Evolutionary conservation across 2,113 vertebrate genomes (phyloP), one percentile per base, ranked within the genome.

Genomic region (Sciurus niger): DNA sequence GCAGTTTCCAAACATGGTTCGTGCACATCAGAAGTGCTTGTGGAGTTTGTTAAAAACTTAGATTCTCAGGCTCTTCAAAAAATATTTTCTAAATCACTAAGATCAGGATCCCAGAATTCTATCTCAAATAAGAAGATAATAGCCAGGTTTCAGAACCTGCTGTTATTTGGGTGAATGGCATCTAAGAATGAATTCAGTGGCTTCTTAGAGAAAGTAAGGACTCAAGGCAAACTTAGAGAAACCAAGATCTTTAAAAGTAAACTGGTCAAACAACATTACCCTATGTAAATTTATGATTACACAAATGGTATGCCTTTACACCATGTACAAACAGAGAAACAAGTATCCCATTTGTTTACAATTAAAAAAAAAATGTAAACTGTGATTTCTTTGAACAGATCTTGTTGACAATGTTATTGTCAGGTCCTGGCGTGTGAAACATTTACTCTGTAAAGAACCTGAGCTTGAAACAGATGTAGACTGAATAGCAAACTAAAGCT

Each of bases 1-100:
- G 84, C 84, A 40, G 65, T 95, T 97, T 95, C 96, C 94, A 96
- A 95, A 96, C 93, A 95, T 85, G 84, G 92, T 93, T 63, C 72
- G 48, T 6, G 55, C 25, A 76, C 58, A 94, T 72, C n/a, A 82
- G 87, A 94, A 89, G 90, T 32, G 89, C 68, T 97, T 73, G 88
- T 55, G 84, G 72, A 34, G 25, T 32, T 92, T 84, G 8, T 87
- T 67, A 67, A 93, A 96, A 96, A 76, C 17, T 22, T 84, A 74
- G 55, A 76, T 86, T 96, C 87, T 95, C 53, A 91, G 76, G 76
- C 79, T 32, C 53, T 93, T 51, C 76, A 88, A 48, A 78, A 78
- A 88, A 84, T 70, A 67, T 4, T 63, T 88, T 90, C 72, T 51
- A 87, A 89, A n/a, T 63, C 48, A 68, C 63, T 84, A 78, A 73